Conservation (phyloP, 2,797 vertebrate genomes). For the Cirrhinus mrigala region DNA sequence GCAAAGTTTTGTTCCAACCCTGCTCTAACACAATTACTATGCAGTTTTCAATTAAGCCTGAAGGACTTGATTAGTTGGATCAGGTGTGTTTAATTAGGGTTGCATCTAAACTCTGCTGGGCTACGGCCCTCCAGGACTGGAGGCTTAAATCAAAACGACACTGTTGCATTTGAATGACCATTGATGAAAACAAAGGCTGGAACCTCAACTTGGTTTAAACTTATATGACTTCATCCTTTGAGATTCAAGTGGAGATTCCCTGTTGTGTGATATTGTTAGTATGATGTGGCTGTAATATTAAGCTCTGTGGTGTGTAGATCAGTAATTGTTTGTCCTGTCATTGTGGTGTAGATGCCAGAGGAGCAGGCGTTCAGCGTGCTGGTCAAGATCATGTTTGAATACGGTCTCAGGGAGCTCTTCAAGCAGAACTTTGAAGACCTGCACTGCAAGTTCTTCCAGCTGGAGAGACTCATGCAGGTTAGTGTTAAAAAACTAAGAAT, state of each 20-base stretch:
- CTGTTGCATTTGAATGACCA: background rate
- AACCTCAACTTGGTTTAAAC: background rate
- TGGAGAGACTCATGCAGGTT: slow-evolving; percentile 99
- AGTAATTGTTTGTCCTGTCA: slow-evolving; percentile 13
- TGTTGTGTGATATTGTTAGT: background rate
- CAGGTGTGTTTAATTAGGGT: too few species aligned
- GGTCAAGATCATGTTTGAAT: slow-evolving; percentile 99
- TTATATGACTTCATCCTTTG: background rate
- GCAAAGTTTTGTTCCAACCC: too few species aligned
- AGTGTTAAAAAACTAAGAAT: background rate
- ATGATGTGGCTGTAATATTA: background rate
- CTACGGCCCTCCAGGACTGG: too few species aligned
- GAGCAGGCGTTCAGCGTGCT: slow-evolving; percentile 99
- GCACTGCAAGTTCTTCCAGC: slow-evolving; percentile 99
- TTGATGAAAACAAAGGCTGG: background rate
- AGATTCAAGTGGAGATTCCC: slow-evolving; percentile 57
- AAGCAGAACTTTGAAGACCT: slow-evolving; percentile 99
- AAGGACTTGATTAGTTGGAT: too few species aligned
- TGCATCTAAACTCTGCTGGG: too few species aligned
- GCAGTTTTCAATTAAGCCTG: too few species aligned
- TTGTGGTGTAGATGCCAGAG: slow-evolving; percentile 91
- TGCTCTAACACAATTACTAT: too few species aligned
- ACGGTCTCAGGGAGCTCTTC: slow-evolving; percentile 99
- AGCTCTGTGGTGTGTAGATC: slow-evolving; percentile 5
- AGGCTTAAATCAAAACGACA: background rate